Evolutionary conservation across 2,797 vertebrate species (phyloP).

Genomic region (Pangasius macronema): DNA sequence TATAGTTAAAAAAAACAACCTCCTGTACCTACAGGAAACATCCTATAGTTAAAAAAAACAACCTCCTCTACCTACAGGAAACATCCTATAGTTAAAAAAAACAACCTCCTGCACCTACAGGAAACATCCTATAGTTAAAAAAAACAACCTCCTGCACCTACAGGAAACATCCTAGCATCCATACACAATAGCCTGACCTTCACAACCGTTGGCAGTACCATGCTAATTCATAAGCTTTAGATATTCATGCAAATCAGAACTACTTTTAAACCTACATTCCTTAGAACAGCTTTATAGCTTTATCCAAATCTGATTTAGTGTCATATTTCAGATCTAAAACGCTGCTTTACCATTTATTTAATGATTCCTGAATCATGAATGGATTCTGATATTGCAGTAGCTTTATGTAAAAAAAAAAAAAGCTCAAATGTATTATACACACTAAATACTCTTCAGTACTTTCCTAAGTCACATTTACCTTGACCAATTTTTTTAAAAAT

Average conservation of each 20-base stretch:
- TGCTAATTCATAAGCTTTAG: background rate
- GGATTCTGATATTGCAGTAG: constrained; percentile 16
- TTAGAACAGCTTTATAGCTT: background rate
- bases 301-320: background rate
- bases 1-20: background rate
- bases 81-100: background rate
- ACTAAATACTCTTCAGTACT: constrained; percentile 3
- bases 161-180: background rate
- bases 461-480: constrained; percentile 37
- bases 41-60: background rate
- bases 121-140: background rate
- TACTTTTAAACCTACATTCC: background rate
- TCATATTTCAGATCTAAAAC: background rate
- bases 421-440: constrained; percentile 27
- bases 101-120: background rate
- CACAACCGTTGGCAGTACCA: background rate
- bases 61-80: background rate
- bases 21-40: background rate
- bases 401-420: constrained; percentile 29
- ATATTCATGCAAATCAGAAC: background rate
- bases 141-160: background rate
- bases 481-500: constrained; percentile 32
- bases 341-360: background rate
- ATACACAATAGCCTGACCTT: background rate
- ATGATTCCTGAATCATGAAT: constrained; percentile 22